These are phyloP conservation scores for Cylloceria caligata DNA, from an alignment of 2,888 invertebrate genomes.

Conservation along the genomic window DNA sequence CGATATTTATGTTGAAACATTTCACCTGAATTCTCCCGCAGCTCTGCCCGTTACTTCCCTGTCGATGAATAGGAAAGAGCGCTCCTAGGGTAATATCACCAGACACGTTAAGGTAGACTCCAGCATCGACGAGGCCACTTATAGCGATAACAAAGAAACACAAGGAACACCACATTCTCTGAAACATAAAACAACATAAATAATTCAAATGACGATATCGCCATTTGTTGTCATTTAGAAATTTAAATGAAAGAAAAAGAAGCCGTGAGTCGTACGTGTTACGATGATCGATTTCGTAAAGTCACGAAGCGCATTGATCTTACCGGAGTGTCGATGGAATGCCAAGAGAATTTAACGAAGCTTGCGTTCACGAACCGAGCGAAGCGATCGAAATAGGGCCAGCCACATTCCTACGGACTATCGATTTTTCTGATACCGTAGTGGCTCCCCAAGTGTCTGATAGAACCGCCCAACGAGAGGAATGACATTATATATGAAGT, in stretches of 20 bases:
- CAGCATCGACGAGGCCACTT: conserved; percentile 64
- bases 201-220: no score
- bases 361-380: not conserved
- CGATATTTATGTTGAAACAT: not conserved
- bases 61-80: conserved; percentile 85
- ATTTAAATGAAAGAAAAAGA: not conserved
- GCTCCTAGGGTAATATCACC: conserved; percentile 86
- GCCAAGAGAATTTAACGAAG: conserved; percentile 19
- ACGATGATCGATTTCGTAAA: not conserved
- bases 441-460: not conserved
- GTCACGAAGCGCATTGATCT: not conserved
- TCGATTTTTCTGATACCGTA: conserved; percentile 34
- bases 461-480: not conserved
- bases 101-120: conserved; percentile 75
- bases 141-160: conserved; percentile 63
- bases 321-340: not conserved
- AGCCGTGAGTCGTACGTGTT: not conserved
- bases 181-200: conserved; percentile 5
- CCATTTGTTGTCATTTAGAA: no score
- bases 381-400: conserved; percentile 29
- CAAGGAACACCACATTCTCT: conserved; percentile 61
- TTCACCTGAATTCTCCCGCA: conserved; percentile 81
- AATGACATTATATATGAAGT: not conserved
- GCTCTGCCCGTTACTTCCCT: conserved; percentile 76
- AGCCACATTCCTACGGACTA: conserved; percentile 7